Evolutionary conservation across 2,888 invertebrate species (phyloP), one percentile per base, ranked within the genome.

Genomic region (Argynnis bischoffii): DNA sequence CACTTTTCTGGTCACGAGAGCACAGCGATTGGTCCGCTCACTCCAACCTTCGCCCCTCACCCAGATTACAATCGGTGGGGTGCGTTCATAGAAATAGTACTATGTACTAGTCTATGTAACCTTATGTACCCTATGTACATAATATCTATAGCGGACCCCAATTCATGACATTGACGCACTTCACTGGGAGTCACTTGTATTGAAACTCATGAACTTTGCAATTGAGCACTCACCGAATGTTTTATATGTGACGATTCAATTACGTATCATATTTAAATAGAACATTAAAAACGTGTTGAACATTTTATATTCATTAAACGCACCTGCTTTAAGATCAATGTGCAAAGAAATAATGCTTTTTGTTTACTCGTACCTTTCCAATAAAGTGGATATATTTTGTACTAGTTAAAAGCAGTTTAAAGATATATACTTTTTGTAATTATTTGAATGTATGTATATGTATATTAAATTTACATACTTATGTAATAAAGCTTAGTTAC

Each of bases 61-160:
- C 84, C 88, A 88, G 92, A 92, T 92, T 89, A 92, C 92, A 91
- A 92, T 92, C 92, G 89, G 89, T 88, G 91, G 92, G 92, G 92
- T 90, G 90, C 85, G 89, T 88, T 91, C 90, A 92, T 92, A 92
- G 92, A 92, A 90, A 89, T 92, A 92, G 90, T 91, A 82, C 83
- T 89, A 92, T 92, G 82, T 91, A 80, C 81, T 83, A 78, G 74
- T 80, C 82, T 90, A 89, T 89, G 78, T 88, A 86, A 78, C 77
- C 73, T 72, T 88, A 89, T 86, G 77, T 88, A 86, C 70, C 69
- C 76, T 78, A 78, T 78, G 79, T 84, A 88, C 76, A 88, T 88
- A 84, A 76, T 82, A 85, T 82, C 55, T 61, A 67, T 61, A 64
- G 60, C 18, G 78, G 80, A 78, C 88, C 89, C 87, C 82, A 88